Evolutionary conservation across 2,113 vertebrate genomes (phyloP).

Genomic region (Murina feae): DNA sequence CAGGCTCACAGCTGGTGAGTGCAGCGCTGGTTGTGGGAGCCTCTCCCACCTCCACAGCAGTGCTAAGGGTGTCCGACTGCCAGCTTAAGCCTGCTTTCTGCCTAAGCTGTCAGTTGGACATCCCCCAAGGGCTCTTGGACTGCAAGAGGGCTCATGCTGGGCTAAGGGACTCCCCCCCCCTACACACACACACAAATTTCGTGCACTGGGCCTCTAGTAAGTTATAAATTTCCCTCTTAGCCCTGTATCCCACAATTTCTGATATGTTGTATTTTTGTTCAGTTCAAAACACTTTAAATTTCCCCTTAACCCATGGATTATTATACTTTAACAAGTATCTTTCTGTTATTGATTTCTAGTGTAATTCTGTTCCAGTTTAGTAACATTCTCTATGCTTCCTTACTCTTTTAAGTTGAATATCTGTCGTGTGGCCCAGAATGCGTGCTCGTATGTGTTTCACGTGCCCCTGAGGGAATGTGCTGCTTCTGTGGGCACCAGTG

Average conservation of each 20-base stretch:
- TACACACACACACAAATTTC: too few species aligned
- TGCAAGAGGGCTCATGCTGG: too few species aligned
- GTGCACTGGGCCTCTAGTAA: not conserved
- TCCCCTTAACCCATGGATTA: not conserved
- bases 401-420: not conserved
- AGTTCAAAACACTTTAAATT: not conserved
- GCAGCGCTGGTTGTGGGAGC: too few species aligned
- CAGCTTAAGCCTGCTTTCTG: too few species aligned
- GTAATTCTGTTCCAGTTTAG: not conserved
- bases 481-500: too few species aligned
- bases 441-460: not conserved
- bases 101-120: too few species aligned
- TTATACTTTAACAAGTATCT: not conserved
- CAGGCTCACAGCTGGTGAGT: too few species aligned
- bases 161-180: too few species aligned
- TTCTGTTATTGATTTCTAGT: not conserved
- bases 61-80: too few species aligned
- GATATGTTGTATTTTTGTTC: not conserved
- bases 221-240: not conserved
- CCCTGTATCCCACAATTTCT: not conserved
- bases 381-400: not conserved
- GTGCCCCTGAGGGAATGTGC: not conserved
- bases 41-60: too few species aligned
- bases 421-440: not conserved
- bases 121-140: too few species aligned